A percentile compares a stretch with the other conserved stretches of the same genome.
Conservation (phyloP, 2,888 invertebrate species). For the Drosophila testacea region DNA sequence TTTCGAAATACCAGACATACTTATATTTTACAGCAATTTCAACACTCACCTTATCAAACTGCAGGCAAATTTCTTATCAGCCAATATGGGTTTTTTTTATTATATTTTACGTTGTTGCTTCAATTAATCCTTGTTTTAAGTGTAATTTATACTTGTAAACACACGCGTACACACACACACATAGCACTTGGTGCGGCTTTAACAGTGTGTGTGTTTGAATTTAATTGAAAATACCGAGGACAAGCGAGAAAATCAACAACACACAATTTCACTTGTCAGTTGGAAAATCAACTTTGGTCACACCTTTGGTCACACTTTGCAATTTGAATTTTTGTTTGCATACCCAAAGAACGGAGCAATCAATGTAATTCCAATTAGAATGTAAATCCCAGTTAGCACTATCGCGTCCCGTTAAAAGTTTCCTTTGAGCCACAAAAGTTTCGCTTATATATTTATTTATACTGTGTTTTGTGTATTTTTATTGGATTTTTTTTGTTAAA, state of each 20-base stretch:
- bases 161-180: background rate
- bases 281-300: slow-evolving; percentile 19
- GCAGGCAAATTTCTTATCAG: slow-evolving; percentile 3
- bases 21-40: too few species aligned
- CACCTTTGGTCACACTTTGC: slow-evolving; percentile 64
- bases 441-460: background rate
- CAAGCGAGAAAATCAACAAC: slow-evolving; percentile 9
- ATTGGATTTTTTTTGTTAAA: slow-evolving; percentile 6
- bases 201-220: slow-evolving; percentile 24
- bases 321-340: slow-evolving; percentile 29
- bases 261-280: slow-evolving; percentile 25
- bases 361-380: slow-evolving; percentile 58
- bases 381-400: slow-evolving; percentile 5
- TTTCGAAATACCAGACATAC: too few species aligned
- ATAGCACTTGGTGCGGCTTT: slow-evolving; percentile 3
- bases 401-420: slow-evolving; percentile 18
- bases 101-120: slow-evolving; percentile 11
- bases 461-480: slow-evolving; percentile 7
- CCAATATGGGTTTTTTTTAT: slow-evolving; percentile 1
- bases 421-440: slow-evolving; percentile 14
- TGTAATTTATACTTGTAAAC: slow-evolving; percentile 27
- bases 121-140: slow-evolving; percentile 55
- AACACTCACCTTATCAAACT: slow-evolving; percentile 34
- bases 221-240: slow-evolving; percentile 48
- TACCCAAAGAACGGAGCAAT: background rate